A percentile compares a stretch with the other conserved stretches of the same genome.
phyloP scores from a whole-genome alignment of 37 sponge, comb jelly and placozoan genomes.

The Cladorhizidae sp. region DNA sequence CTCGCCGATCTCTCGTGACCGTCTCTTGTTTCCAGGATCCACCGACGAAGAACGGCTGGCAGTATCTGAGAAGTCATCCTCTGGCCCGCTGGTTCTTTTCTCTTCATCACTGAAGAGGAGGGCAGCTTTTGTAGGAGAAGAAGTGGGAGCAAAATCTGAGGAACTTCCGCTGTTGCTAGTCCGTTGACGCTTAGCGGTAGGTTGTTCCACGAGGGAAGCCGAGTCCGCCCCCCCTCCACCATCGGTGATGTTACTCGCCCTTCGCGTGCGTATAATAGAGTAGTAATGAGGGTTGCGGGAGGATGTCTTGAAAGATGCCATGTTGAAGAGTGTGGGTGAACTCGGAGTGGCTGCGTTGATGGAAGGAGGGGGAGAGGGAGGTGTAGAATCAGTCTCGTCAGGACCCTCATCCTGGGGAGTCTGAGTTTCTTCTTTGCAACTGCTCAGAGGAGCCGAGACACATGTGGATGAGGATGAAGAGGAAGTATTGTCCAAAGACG shows the following conservation, averaged over 20 bases:
- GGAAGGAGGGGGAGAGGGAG: slow-evolving; percentile 14
- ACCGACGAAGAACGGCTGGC: neutral
- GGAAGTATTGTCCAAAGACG: neutral
- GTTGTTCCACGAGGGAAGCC: neutral
- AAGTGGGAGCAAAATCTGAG: neutral
- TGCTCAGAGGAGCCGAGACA: neutral
- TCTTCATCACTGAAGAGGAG: slow-evolving; percentile 25
- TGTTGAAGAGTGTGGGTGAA: slow-evolving; percentile 20
- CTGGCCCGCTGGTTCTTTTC: neutral
- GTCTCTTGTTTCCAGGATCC: neutral
- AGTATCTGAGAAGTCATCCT: neutral
- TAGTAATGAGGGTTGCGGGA: slow-evolving; percentile 37
- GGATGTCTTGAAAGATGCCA: slow-evolving; percentile 19
- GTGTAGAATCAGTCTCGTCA: neutral
- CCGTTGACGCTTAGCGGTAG: slow-evolving; percentile 15
- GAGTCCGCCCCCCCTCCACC: neutral
- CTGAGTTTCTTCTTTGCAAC: neutral
- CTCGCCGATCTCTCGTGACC: slow-evolving; percentile 7
- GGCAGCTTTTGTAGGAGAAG: neutral
- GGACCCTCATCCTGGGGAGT: too few relatives aligned
- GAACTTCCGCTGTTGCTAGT: neutral
- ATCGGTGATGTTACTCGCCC: slow-evolving; percentile 8
- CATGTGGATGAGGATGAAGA: neutral
- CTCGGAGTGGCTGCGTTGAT: neutral
- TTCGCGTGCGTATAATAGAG: slow-evolving; percentile 42